Conservation (phyloP, 1,140 invertebrate species). For the Vanessa atalanta region DNA sequence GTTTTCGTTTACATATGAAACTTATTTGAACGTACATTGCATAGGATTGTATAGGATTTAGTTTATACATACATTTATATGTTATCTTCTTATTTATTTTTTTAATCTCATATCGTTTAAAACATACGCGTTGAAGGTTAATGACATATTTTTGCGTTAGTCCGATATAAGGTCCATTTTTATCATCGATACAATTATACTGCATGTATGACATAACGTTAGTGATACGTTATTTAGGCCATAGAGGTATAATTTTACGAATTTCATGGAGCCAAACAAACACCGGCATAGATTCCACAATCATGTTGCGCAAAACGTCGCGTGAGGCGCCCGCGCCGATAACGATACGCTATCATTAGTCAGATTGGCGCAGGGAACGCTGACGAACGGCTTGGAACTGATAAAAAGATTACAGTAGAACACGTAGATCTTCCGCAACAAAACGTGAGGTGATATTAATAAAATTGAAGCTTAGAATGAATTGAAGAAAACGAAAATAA, state of each 20-base stretch:
- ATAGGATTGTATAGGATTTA: not conserved
- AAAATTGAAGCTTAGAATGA: not conserved
- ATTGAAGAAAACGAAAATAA: too few species aligned
- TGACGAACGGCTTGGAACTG: slow-evolving; percentile 18
- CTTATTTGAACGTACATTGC: not conserved
- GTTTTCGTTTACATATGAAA: not conserved
- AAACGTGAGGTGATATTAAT: slow-evolving; percentile 10
- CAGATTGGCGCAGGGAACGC: slow-evolving; percentile 30
- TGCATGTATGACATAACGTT: not conserved
- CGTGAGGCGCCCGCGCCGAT: slow-evolving; percentile 35
- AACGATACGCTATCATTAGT: slow-evolving; percentile 36
- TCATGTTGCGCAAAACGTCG: slow-evolving; percentile 32
- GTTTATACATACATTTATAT: not conserved
- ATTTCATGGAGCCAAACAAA: slow-evolving; percentile 4
- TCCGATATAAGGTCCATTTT: too few species aligned
- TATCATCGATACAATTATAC: not conserved
- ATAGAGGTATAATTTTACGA: not conserved
- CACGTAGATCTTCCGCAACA: not conserved
- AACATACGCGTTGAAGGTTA: not conserved
- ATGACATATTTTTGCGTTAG: not conserved
- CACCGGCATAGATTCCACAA: slow-evolving; percentile 6
- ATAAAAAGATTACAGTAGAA: slow-evolving; percentile 18
- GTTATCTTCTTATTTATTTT: not conserved
- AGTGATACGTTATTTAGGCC: not conserved
- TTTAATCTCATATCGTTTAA: not conserved